Evolutionary conservation across 2,113 vertebrate genomes (phyloP), one percentile per base, ranked within the genome.

Genomic region (Nanorana parkeri): DNA sequence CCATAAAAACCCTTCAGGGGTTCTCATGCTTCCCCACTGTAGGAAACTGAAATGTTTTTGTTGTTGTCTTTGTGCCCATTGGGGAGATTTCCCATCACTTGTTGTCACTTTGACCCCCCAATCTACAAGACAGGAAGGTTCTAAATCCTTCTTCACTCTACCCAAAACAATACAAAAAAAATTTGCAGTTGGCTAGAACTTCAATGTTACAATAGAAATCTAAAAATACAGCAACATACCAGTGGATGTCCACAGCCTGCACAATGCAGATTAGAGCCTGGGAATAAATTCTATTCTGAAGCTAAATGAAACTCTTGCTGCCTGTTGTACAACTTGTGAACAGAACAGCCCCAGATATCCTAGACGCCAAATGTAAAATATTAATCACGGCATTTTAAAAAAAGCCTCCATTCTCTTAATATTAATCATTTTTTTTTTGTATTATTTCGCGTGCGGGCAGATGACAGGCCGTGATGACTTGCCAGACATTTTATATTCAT

Each of bases 361-460:
- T 64, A 84, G 72, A 68, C 66, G 75, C 81, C 68, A 86, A 66
- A 76, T 86, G 80, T 81, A 65, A 90, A 91, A 89, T 86, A 78
- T 63, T 47, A 85, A 85, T 90, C 85, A 84, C 41, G 16, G 32
- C 81, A 66, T 84, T 79, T 87, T 85, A 87, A 88, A 75, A 86
- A 61, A 83, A 90, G 85, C 61, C 84, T 85, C 86, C 88, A 86
- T 90, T 92, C 89, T 88, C 89, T 88, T 90, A 84, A 87, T 89
- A 89, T 90, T 89, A 90, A 91, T 91, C 86, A 86, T 87, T 89
- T 89, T 85, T 80, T 58, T n/a, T n/a, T n/a, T n/a, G n/a, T n/a
- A n/a, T n/a, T n/a, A n/a, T 61, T 41, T 82, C 11, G 63, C 63
- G 83, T 85, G 86, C 75, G 87, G 83, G 84, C 80, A 86, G 85